These are phyloP conservation scores for Cosmorhoe ocellata DNA, from an alignment of 2,888 invertebrate genomes.

Conservation along the genomic window DNA sequence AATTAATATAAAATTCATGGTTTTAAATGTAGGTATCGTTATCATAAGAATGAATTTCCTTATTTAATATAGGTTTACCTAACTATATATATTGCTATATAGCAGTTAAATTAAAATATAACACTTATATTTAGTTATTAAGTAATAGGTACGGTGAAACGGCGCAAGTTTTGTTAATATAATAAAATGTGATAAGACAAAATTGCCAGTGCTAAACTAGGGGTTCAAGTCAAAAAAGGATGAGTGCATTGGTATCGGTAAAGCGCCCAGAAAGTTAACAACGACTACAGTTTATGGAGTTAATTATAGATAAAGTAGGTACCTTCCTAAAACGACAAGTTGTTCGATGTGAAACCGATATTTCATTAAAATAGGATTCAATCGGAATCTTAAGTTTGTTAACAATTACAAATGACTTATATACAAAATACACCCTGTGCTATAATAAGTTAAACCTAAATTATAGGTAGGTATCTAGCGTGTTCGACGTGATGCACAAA, in stretches of 20 bases:
- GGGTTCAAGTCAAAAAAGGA: slow-evolving; percentile 14
- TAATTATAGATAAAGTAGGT: slow-evolving; percentile 36
- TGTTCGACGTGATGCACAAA: slow-evolving; percentile 33
- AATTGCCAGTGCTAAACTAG: slow-evolving; percentile 17
- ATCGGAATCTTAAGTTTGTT: slow-evolving; percentile 36
- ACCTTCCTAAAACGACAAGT: slow-evolving; percentile 32
- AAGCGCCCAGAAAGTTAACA: slow-evolving; percentile 34
- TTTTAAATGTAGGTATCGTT: slow-evolving; percentile 16
- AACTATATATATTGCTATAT: slow-evolving; percentile 26
- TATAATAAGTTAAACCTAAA: slow-evolving; percentile 48
- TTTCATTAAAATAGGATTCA: slow-evolving; percentile 31
- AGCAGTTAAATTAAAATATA: slow-evolving; percentile 28
- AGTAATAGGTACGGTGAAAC: slow-evolving; percentile 14
- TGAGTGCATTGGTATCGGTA: slow-evolving; percentile 34
- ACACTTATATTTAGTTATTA: slow-evolving; percentile 20
- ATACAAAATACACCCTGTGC: slow-evolving; percentile 59
- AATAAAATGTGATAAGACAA: slow-evolving; percentile 13
- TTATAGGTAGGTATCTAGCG: slow-evolving; percentile 43
- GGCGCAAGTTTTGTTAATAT: slow-evolving; percentile 9
- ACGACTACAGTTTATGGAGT: slow-evolving; percentile 33
- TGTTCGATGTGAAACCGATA: slow-evolving; percentile 38
- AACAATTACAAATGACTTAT: slow-evolving; percentile 38
- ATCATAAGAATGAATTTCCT: slow-evolving; percentile 36
- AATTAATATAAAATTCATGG: too few species aligned
- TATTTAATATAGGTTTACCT: slow-evolving; percentile 6